Evolutionary conservation across 2,797 vertebrate species (phyloP).

Genomic region (Manis crassicaudata): DNA sequence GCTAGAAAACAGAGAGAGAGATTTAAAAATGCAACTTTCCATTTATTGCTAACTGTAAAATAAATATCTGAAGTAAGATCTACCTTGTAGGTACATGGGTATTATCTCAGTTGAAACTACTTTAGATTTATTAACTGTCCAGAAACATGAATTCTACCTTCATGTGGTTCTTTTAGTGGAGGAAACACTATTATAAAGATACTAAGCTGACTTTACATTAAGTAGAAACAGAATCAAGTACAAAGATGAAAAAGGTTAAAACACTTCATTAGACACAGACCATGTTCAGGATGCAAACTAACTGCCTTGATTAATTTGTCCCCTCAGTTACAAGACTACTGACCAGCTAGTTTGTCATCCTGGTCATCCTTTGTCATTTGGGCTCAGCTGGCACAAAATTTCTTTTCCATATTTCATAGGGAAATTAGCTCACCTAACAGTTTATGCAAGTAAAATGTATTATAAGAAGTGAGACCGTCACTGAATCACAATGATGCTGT

Average conservation of each 20-base stretch:
- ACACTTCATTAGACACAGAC: not conserved
- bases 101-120: constrained; percentile 47
- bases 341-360: not conserved
- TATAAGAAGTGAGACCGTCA: not conserved
- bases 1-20: constrained; percentile 85
- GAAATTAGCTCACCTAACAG: not conserved
- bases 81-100: not conserved
- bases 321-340: not conserved
- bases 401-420: not conserved
- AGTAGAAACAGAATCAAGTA: constrained; percentile 8
- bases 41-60: constrained; percentile 27
- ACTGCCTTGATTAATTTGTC: not conserved
- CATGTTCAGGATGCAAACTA: not conserved
- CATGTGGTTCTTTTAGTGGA: not conserved
- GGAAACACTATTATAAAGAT: not conserved
- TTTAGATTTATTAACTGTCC: constrained; percentile 6
- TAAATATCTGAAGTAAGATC: not conserved
- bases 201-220: not conserved
- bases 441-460: not conserved
- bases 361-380: no score
- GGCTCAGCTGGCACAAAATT: not conserved
- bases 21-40: constrained; percentile 55
- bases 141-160: not conserved
- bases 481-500: not conserved
- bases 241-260: not conserved